Conservation (phyloP, 2,888 invertebrate genomes). For the Drosophila cyrtoloma region DNA sequence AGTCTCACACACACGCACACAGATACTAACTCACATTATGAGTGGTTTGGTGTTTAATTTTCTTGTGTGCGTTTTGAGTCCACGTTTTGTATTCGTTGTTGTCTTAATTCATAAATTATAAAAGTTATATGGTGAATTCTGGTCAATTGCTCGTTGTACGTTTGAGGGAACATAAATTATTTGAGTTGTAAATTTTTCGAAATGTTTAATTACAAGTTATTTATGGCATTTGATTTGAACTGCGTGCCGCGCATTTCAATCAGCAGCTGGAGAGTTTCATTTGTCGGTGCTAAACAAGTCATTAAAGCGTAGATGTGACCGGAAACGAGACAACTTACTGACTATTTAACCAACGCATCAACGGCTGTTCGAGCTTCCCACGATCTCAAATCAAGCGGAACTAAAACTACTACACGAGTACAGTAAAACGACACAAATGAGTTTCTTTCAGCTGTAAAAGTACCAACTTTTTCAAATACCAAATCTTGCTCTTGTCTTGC, state of each 20-base stretch:
- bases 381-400: slow-evolving; percentile 49
- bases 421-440: not conserved
- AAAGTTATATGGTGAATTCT: slow-evolving; percentile 37
- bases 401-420: slow-evolving; percentile 2
- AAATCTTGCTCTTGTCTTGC: not conserved
- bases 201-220: slow-evolving; percentile 72
- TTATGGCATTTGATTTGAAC: slow-evolving; percentile 69
- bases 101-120: slow-evolving; percentile 68
- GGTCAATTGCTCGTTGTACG: slow-evolving; percentile 72
- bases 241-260: slow-evolving; percentile 62
- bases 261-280: slow-evolving; percentile 8
- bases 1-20: slow-evolving; percentile 16
- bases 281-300: slow-evolving; percentile 50
- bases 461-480: too few relatives aligned
- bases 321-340: slow-evolving; percentile 41
- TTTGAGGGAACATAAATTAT: slow-evolving; percentile 68
- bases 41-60: slow-evolving; percentile 52
- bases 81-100: slow-evolving; percentile 31
- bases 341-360: slow-evolving; percentile 15
- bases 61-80: slow-evolving; percentile 13
- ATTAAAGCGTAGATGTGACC: slow-evolving; percentile 54
- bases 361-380: slow-evolving; percentile 32
- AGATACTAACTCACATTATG: slow-evolving; percentile 17
- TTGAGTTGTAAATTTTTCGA: slow-evolving; percentile 68
- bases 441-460: not conserved